Base-by-base conservation (phyloP, 1,140 invertebrate species). In the Heliothis subflexa region DNA sequence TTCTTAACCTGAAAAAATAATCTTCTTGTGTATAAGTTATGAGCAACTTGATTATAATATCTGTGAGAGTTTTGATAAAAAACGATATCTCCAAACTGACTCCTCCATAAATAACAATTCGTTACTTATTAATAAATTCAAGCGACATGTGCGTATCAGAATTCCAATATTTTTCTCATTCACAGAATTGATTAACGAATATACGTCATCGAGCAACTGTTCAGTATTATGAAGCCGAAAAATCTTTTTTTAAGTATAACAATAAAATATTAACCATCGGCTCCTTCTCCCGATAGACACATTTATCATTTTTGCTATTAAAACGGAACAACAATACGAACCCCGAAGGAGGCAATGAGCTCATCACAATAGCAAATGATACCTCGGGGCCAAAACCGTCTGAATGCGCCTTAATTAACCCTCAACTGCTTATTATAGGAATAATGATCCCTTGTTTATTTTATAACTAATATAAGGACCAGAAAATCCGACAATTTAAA, bases 251-350 rank as follows among this genome's bases (percentile, higher is more conserved):
- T 57, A 55, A 55, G 5, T 77, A 66, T 66, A 50, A 68, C 50
- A 54, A 86, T 57, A 57, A 72, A 68, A 68, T 77, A 85, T 87
- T 83, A 80, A 86, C 79, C 85, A 88, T 84, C 80, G 83, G 81
- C 87, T 82, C 61, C 81, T 54, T 86, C 76, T 92, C 91, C 88
- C 88, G 76, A 84, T 81, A 86, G 89, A 82, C 82, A 81, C 90
- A 94, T 93, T 93, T 93, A 93, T 93, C 92, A 93, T 94, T 93
- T 94, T 91, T 86, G 90, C 93, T 90, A 93, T 94, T 93, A 94
- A 93, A 66, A 89, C 81, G 78, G 84, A 88, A 87, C 89, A 91
- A 94, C 89, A 93, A 91, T 92, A 87, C 83, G 82, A 89, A 86
- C 87, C 91, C 90, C 89, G 87, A 89, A 93, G 91, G 90, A 93